Conservation (phyloP, 2,888 invertebrate species). For the Orchesellides sinensis region DNA sequence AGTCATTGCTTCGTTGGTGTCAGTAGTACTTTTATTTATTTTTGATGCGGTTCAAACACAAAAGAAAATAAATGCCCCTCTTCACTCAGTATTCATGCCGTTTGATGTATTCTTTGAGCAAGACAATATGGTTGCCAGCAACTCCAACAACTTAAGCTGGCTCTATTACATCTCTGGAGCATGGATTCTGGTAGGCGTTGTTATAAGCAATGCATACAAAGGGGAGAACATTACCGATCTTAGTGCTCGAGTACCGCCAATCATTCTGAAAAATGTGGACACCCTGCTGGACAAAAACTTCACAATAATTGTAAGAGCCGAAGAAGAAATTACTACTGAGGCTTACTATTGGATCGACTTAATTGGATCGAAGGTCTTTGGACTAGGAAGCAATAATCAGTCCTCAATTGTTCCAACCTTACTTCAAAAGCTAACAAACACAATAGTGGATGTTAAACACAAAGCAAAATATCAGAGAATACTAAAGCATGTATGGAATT, state of each 20-base stretch:
- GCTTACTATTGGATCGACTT: not conserved
- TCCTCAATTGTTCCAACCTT: no score
- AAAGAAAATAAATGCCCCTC: not conserved
- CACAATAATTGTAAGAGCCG: not conserved
- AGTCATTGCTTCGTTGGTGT: not conserved
- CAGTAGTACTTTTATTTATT: not conserved
- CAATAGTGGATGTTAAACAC: no score
- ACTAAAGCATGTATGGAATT: no score
- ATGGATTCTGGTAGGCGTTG: not conserved
- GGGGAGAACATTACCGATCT: not conserved
- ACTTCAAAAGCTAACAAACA: no score
- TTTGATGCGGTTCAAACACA: not conserved
- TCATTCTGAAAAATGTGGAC: not conserved
- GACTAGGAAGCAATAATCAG: no score
- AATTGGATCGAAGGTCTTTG: not conserved
- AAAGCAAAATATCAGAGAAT: no score
- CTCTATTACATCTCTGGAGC: not conserved
- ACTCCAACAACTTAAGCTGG: not conserved
- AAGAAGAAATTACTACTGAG: no score
- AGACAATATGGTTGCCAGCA: not conserved
- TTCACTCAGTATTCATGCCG: not conserved
- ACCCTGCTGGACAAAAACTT: not conserved
- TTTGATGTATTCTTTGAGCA: conserved; percentile 7
- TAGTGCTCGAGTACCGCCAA: not conserved
- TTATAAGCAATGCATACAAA: not conserved